Percentiles rank a stretch among this genome's conserved stretches.
Evolutionary conservation across 2,888 invertebrate genomes (phyloP).

Genomic region (Ichneumoninae sp.): DNA sequence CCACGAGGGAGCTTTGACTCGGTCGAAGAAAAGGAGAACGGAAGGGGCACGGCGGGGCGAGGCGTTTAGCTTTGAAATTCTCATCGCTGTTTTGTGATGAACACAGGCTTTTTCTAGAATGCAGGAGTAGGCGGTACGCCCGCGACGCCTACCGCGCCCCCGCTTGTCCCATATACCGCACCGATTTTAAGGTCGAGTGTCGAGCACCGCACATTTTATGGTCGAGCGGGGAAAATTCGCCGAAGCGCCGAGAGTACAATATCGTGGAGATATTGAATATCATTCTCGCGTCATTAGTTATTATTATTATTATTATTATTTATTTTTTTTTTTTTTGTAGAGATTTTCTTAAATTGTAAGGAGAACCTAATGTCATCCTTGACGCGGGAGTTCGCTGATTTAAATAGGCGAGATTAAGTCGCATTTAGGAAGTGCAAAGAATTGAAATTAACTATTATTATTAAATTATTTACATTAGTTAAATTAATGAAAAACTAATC

Average conservation of each 20-base stretch:
- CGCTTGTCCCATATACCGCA: neutral
- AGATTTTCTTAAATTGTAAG: neutral
- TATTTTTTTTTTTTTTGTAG: neutral
- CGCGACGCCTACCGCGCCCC: neutral
- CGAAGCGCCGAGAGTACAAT: neutral
- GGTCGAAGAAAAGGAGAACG: slow-evolving; percentile 23
- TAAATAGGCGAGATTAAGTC: too few relatives aligned
- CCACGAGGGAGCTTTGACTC: slow-evolving; percentile 2
- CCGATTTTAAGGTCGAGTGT: neutral
- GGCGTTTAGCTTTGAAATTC: slow-evolving; percentile 23
- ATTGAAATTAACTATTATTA: too few relatives aligned
- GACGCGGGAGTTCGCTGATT: too few relatives aligned
- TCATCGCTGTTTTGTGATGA: slow-evolving; percentile 16
- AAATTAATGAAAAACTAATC: too few relatives aligned
- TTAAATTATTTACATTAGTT: too few relatives aligned
- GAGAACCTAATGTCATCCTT: neutral
- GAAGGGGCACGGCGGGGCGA: slow-evolving; percentile 6
- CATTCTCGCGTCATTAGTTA: neutral
- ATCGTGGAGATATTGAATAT: neutral
- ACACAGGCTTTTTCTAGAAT: slow-evolving; percentile 11
- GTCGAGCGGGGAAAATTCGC: slow-evolving; percentile 4
- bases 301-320: neutral
- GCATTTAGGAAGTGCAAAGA: too few relatives aligned
- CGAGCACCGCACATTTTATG: neutral
- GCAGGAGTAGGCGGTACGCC: neutral